Evolutionary conservation across 1,140 invertebrate genomes (phyloP), one percentile per base, ranked within the genome.

Genomic region (Tyrophagus putrescentiae): DNA sequence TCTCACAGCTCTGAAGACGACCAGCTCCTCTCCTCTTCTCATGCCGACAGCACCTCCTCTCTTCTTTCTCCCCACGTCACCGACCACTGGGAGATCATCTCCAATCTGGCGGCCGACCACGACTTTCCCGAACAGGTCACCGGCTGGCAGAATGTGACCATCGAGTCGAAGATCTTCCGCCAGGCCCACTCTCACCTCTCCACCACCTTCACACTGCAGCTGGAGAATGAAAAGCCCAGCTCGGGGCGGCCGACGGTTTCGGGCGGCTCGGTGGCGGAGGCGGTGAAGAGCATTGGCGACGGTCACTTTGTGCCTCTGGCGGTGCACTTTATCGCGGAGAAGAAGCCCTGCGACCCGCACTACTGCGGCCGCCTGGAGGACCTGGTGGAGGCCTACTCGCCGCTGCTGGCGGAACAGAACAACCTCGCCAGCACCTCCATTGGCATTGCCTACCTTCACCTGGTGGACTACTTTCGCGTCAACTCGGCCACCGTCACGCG

Each of bases 121-220:
- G 21, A 52, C 16, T 13, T 63, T 9, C 42, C 60, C 7, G 33
- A 27, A 13, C 23, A 45, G 29, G 32, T 29, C 4, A 56, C 21
- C 3, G 63, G 63, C 7, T 64, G 60, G 57, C 63, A 64, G 57
- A 64, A 64, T 64, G 45, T 64, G 16, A 31, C 63, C 1, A 27
- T 64, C 1, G 28, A 18, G 25, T 64, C 63, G 36, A 45, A 45
- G 33, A 28, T 64, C 1, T 64, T 60, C 45, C 13, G 31, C 6
- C 25, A 52, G 13, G 63, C 63, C 21, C 53, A 64, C 18, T 64
- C 63, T 5, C 56, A 64, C 31, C 44, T 64, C 29, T 42, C 52
- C 28, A 62, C 34, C 5, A 32, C 13, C 32, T 64, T 58, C 28
- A 23, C 23, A 53, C 56, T 53, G 11, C 25, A 31, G 27, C 21